A percentile compares a stretch with the other conserved stretches of the same genome.
Evolutionary conservation across 2,797 vertebrate species (phyloP).

Genomic region (Scolopax rusticola): DNA sequence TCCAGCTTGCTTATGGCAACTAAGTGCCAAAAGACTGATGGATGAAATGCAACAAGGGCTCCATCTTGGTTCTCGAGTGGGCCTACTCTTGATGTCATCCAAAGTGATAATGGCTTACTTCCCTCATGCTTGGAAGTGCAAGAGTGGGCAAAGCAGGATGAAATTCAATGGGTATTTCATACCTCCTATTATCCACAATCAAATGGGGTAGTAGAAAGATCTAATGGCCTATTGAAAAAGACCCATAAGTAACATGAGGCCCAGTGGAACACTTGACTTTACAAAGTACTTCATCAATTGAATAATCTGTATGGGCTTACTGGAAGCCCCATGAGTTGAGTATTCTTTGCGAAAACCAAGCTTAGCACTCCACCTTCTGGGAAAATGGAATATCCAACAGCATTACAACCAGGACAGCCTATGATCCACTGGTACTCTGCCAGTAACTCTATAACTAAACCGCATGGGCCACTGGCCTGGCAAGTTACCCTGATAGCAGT

Average conservation of each 20-base stretch:
- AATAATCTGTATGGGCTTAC: not conserved
- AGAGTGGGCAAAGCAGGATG: not conserved
- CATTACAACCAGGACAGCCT: not conserved
- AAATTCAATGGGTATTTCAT: not conserved
- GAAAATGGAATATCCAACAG: not conserved
- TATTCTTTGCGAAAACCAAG: not conserved
- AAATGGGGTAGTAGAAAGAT: not conserved
- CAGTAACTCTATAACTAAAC: not conserved
- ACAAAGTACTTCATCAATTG: not conserved
- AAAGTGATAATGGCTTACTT: too few species aligned
- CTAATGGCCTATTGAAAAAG: not conserved
- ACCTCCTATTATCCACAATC: not conserved
- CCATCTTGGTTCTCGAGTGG: not conserved
- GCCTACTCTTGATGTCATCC: not conserved
- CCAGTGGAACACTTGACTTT: not conserved
- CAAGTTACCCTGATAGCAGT: not conserved
- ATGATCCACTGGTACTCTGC: not conserved
- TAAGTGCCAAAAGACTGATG: not conserved
- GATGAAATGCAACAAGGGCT: not conserved
- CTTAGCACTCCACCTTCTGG: not conserved
- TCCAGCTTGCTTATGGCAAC: not conserved
- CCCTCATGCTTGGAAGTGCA: not conserved
- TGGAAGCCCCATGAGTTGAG: not conserved
- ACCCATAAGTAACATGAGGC: not conserved
- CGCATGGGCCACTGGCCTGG: not conserved